Conservation (phyloP, 2,113 vertebrate genomes). For the Seriola aureovittata region DNA sequence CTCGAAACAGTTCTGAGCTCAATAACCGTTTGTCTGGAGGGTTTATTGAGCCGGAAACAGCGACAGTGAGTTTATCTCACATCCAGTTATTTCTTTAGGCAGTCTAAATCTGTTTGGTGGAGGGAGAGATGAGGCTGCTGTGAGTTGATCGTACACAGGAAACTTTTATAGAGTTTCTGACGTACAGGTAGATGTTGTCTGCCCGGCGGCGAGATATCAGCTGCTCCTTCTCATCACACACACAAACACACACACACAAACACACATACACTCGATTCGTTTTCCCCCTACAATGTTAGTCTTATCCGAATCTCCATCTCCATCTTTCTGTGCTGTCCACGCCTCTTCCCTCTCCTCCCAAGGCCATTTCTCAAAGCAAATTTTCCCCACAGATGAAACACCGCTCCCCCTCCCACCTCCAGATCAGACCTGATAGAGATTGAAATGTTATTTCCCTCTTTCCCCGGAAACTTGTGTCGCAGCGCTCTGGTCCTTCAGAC, state of each 20-base stretch:
- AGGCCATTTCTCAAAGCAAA: constrained; percentile 53
- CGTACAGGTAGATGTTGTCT: constrained; percentile 33
- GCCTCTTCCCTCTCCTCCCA: constrained; percentile 9
- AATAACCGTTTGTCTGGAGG: background rate
- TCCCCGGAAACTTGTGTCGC: constrained; percentile 13
- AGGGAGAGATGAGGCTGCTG: background rate
- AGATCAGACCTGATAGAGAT: constrained; percentile 64
- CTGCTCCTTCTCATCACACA: constrained; percentile 9
- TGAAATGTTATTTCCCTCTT: constrained; percentile 68
- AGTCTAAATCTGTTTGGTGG: constrained; percentile 16
- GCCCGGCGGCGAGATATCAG: constrained; percentile 20
- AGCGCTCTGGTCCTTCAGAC: constrained; percentile 1
- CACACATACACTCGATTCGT: constrained; percentile 32
- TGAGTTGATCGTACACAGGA: background rate
- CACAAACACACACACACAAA: background rate
- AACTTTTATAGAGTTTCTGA: constrained; percentile 47
- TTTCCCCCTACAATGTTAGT: constrained; percentile 16
- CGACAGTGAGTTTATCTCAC: constrained; percentile 17
- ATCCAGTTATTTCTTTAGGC: background rate
- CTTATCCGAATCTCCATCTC: constrained; percentile 60
- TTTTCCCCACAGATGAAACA: constrained; percentile 40
- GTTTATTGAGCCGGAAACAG: background rate
- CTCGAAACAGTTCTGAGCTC: background rate
- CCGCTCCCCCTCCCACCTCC: constrained; percentile 19
- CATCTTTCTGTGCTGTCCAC: constrained; percentile 34